Evolutionary conservation across 2,888 invertebrate species (phyloP).

Genomic region (Dugesia japonica): DNA sequence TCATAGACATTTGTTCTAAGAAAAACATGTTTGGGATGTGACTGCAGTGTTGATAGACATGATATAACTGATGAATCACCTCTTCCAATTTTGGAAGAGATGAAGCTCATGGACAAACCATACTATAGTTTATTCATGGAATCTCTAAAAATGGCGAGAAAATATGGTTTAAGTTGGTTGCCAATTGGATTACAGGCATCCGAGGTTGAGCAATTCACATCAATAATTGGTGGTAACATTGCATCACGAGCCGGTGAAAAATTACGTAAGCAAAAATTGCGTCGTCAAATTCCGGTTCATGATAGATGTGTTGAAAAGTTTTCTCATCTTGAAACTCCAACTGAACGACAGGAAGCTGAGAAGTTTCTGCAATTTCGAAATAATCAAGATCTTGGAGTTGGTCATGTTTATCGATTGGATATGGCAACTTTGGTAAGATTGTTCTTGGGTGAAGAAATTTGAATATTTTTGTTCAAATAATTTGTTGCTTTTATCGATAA

Average conservation of each 20-base stretch:
- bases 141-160: neutral
- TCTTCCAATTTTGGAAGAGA: neutral
- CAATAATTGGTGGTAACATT: neutral
- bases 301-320: neutral
- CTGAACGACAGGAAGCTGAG: neutral
- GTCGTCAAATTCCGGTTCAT: neutral
- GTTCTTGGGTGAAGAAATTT: no score
- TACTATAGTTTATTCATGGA: neutral
- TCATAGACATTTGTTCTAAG: neutral
- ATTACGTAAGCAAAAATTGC: neutral
- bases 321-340: neutral
- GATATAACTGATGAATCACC: neutral
- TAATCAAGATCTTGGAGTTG: conserved; percentile 4
- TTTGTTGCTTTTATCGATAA: no score
- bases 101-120: neutral
- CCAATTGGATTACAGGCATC: conserved; percentile 26
- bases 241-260: neutral
- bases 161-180: conserved; percentile 20
- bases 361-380: neutral
- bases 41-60: conserved; percentile 21
- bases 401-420: neutral
- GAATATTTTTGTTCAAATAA: no score
- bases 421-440: neutral
- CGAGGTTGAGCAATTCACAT: conserved; percentile 17
- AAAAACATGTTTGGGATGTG: conserved; percentile 22